These are phyloP conservation scores for Aspidiotus destructor DNA, from an alignment of 2,888 invertebrate species.

Conservation along the genomic window DNA sequence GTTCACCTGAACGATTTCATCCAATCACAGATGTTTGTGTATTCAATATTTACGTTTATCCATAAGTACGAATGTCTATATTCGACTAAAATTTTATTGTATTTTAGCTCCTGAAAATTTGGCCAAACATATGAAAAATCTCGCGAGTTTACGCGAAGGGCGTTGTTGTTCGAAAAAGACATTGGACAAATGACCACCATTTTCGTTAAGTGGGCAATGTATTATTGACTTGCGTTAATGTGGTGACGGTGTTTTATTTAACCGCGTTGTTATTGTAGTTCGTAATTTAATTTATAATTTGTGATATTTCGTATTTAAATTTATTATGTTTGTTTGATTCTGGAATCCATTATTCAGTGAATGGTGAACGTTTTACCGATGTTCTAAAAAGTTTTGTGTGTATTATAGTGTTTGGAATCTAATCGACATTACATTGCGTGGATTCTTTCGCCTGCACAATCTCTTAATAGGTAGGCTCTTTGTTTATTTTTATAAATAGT, in stretches of 20 bases:
- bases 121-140: constrained; percentile 19
- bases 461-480: constrained; percentile 24
- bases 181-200: constrained; percentile 34
- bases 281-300: constrained; percentile 28
- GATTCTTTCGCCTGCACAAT: constrained; percentile 15
- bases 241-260: constrained; percentile 30
- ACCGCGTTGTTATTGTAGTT: constrained; percentile 31
- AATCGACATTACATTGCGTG: constrained; percentile 16
- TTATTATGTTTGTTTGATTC: constrained; percentile 16
- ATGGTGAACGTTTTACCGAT: constrained; percentile 14
- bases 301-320: constrained; percentile 15
- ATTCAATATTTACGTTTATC: too few species aligned
- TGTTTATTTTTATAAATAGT: constrained; percentile 15
- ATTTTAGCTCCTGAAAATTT: constrained; percentile 1
- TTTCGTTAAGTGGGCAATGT: constrained; percentile 33
- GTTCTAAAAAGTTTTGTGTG: constrained; percentile 2
- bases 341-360: constrained; percentile 5
- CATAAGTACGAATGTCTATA: too few species aligned
- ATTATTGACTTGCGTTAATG: constrained; percentile 33
- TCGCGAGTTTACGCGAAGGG: constrained; percentile 21
- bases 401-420: constrained; percentile 17
- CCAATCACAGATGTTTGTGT: too few species aligned
- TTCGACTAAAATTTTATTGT: constrained; percentile 9
- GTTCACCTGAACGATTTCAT: too few species aligned
- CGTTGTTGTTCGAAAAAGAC: constrained; percentile 27